Percentiles rank a stretch among this genome's conserved stretches.
These are phyloP conservation scores for Xanthorhoe spadicearia DNA, from an alignment of 2,888 invertebrate species.

Conservation along the genomic window DNA sequence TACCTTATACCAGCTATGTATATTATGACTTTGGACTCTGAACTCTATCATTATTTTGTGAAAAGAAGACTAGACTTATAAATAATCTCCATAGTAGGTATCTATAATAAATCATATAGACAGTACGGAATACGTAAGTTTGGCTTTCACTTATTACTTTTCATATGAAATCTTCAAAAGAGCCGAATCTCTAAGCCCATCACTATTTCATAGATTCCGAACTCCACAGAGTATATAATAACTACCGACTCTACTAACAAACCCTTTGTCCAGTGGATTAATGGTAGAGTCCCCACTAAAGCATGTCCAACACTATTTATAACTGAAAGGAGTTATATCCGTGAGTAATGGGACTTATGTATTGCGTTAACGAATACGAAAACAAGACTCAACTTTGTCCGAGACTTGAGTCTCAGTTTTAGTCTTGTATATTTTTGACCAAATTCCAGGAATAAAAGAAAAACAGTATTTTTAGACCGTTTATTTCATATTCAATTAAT, in stretches of 20 bases:
- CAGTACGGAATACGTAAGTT: background rate
- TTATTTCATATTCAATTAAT: no score
- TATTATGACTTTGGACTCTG: no score
- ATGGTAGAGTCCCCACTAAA: slow-evolving; percentile 70
- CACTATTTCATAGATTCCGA: slow-evolving; percentile 40
- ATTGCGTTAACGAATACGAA: slow-evolving; percentile 42
- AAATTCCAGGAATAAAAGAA: background rate
- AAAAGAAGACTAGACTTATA: no score
- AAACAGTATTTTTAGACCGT: no score
- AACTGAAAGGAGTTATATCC: slow-evolving; percentile 76
- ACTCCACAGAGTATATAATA: slow-evolving; percentile 52
- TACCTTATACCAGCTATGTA: no score
- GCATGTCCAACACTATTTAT: slow-evolving; percentile 79
- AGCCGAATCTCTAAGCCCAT: slow-evolving; percentile 2
- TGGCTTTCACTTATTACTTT: background rate
- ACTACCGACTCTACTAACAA: slow-evolving; percentile 75
- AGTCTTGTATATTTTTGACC: background rate
- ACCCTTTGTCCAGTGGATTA: slow-evolving; percentile 78
- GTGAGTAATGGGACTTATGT: slow-evolving; percentile 80
- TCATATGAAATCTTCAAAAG: background rate
- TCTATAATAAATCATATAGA: no score
- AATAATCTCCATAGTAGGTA: no score
- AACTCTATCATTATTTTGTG: no score
- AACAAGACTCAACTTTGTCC: slow-evolving; percentile 8
- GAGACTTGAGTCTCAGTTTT: slow-evolving; percentile 22